Conservation (phyloP, 2,797 vertebrate genomes). For the Hafferia zeledoni region DNA sequence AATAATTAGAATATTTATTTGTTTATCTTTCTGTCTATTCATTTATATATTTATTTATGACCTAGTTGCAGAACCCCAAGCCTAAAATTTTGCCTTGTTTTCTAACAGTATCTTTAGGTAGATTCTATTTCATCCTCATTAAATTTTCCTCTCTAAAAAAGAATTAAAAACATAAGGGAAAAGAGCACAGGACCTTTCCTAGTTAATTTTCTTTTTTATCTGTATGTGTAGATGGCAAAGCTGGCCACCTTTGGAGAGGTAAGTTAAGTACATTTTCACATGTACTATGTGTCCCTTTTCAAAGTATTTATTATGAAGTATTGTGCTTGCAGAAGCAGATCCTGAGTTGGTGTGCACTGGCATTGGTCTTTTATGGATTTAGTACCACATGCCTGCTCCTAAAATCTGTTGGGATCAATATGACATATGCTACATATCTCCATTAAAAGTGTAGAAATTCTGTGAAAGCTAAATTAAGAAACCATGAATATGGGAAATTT, state of each 20-base stretch:
- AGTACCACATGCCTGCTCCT: not conserved
- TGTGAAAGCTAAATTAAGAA: slow-evolving; percentile 10
- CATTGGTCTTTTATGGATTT: not conserved
- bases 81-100: not conserved
- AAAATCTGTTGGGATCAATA: slow-evolving; percentile 25
- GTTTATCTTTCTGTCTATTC: not conserved
- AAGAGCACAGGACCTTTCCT: not conserved
- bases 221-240: not conserved
- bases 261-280: not conserved
- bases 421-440: not conserved
- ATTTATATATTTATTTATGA: not conserved
- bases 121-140: not conserved
- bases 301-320: not conserved
- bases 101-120: not conserved
- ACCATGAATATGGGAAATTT: not conserved
- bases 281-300: not conserved
- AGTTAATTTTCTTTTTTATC: not conserved
- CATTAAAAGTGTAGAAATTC: not conserved
- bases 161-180: not conserved
- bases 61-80: not conserved
- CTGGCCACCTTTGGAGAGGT: not conserved
- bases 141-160: not conserved
- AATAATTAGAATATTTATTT: not conserved
- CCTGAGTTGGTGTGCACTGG: not conserved
- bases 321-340: not conserved